These are phyloP conservation scores for Pristionchus pacificus DNA, from an alignment of 1,140 invertebrate species.

Conservation along the genomic window DNA sequence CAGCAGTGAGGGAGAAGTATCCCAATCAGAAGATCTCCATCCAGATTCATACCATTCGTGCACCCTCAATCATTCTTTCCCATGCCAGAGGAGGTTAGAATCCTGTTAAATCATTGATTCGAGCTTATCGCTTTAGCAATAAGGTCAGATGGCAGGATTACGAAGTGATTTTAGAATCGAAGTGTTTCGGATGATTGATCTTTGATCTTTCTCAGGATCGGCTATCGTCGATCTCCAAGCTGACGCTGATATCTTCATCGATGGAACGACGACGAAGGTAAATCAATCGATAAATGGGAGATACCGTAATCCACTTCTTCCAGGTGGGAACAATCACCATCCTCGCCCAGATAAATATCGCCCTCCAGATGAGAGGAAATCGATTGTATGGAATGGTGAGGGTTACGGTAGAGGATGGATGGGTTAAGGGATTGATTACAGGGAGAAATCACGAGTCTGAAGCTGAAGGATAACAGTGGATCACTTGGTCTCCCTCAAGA, in stretches of 20 bases:
- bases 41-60: slow-evolving; percentile 43
- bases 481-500: slow-evolving; percentile 54
- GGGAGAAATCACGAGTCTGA: slow-evolving; percentile 47
- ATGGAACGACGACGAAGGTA: slow-evolving; percentile 46
- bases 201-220: slow-evolving; percentile 26
- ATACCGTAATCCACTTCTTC: not conserved
- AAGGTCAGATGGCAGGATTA: too few species aligned
- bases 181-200: not conserved
- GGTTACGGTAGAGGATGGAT: not conserved
- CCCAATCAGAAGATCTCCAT: slow-evolving; percentile 51
- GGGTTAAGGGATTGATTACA: slow-evolving; percentile 4
- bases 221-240: slow-evolving; percentile 44
- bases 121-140: too few species aligned
- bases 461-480: slow-evolving; percentile 43
- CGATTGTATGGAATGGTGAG: slow-evolving; percentile 24
- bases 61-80: slow-evolving; percentile 48
- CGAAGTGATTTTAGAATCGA: too few species aligned
- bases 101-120: too few species aligned
- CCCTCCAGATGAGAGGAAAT: slow-evolving; percentile 37
- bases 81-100: slow-evolving; percentile 41
- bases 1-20: slow-evolving; percentile 53
- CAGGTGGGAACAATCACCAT: slow-evolving; percentile 46
- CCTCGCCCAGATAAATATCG: slow-evolving; percentile 42
- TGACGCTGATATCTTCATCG: slow-evolving; percentile 56
- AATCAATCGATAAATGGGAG: not conserved